Evolutionary conservation across 2,888 invertebrate species (phyloP).

Genomic region (Anagyrus pseudococci): DNA sequence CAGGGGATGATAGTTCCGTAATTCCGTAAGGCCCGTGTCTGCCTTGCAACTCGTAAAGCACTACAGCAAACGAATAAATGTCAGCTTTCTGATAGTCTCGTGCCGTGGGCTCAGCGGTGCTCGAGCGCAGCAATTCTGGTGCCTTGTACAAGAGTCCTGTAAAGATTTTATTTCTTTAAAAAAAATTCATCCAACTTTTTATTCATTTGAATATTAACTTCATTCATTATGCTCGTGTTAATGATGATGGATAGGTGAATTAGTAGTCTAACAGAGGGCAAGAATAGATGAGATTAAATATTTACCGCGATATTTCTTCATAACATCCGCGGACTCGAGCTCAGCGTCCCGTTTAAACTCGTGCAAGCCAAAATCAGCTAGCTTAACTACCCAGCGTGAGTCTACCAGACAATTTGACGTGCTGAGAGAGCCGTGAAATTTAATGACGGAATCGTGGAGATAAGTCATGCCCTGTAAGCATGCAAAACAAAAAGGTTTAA

Average conservation of each 20-base stretch:
- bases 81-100: slow-evolving; percentile 76
- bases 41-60: slow-evolving; percentile 87
- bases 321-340: slow-evolving; percentile 68
- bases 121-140: slow-evolving; percentile 73
- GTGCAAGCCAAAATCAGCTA: slow-evolving; percentile 89
- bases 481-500: too few species aligned
- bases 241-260: too few species aligned
- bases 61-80: slow-evolving; percentile 85
- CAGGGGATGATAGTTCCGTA: slow-evolving; percentile 70
- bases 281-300: too few species aligned
- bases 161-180: too few species aligned
- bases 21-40: slow-evolving; percentile 86
- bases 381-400: slow-evolving; percentile 93
- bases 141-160: slow-evolving; percentile 80
- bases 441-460: slow-evolving; percentile 85
- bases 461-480: slow-evolving; percentile 89
- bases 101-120: slow-evolving; percentile 46
- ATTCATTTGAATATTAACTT: too few species aligned
- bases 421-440: slow-evolving; percentile 86
- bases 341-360: slow-evolving; percentile 83
- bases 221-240: too few species aligned
- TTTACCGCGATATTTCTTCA: slow-evolving; percentile 76
- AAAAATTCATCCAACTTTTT: too few species aligned
- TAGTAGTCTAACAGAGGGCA: too few species aligned
- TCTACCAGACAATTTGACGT: slow-evolving; percentile 94